Conservation (phyloP, 92 coral and sea anemone species). For the Heliopora coerulea region DNA sequence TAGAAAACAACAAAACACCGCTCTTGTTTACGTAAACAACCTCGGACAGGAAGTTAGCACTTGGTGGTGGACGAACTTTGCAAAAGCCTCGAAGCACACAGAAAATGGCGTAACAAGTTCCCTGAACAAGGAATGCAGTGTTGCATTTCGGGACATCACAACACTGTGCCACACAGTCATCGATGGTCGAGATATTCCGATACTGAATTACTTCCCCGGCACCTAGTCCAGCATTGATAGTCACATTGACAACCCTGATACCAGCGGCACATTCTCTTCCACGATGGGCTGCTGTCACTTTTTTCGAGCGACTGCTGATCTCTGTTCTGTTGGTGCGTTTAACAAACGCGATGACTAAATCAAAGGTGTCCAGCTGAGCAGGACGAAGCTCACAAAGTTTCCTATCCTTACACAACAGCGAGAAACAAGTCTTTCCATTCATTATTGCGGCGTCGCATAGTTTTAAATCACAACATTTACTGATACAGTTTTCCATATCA, state of each 20-base stretch:
- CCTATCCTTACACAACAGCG: slow-evolving; percentile 57
- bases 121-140: slow-evolving; percentile 79
- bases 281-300: background rate
- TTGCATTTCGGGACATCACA: slow-evolving; percentile 66
- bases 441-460: slow-evolving; percentile 85
- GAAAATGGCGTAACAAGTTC: slow-evolving; percentile 68
- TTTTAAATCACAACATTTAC: slow-evolving; percentile 71
- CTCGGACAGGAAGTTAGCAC: slow-evolving; percentile 58
- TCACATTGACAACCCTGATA: slow-evolving; percentile 69
- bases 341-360: slow-evolving; percentile 66
- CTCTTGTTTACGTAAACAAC: slow-evolving; percentile 69
- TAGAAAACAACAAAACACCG: slow-evolving; percentile 65
- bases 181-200: slow-evolving; percentile 58
- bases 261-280: slow-evolving; percentile 65
- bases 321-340: slow-evolving; percentile 43
- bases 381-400: slow-evolving; percentile 76
- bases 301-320: background rate
- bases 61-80: slow-evolving; percentile 72
- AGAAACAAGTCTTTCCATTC: slow-evolving; percentile 85
- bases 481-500: slow-evolving; percentile 71
- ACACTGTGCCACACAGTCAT: slow-evolving; percentile 73
- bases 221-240: slow-evolving; percentile 89
- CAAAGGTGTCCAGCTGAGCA: slow-evolving; percentile 67
- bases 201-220: slow-evolving; percentile 91
- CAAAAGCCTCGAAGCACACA: slow-evolving; percentile 88